Evolutionary conservation across 64 coral and sea anemone species (phyloP), one percentile per base, ranked within the genome.

Genomic region (Montipora foliosa): DNA sequence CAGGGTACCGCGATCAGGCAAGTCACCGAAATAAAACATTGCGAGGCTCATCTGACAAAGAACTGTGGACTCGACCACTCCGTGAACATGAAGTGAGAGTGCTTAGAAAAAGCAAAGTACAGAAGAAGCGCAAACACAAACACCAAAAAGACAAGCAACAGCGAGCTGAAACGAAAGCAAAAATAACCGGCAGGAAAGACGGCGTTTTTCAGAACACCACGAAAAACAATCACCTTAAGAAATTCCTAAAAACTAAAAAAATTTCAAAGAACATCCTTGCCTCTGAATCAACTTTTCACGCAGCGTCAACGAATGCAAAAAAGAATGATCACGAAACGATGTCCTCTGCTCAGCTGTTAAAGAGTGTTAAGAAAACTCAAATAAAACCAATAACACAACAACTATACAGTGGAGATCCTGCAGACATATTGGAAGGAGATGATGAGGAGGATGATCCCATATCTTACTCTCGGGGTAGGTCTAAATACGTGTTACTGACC

Each of bases 61-160:
- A 50, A 6, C 68, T 86, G 15, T 86, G 82, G 82, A 46, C 68
- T 24, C 44, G 74, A 78, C 87, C 87, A 19, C 29, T 77, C 37
- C 73, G 58, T 8, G 87, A 89, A 75, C 72, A 66, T 12, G 72
- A 78, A 44, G 5, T 76, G n/a, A 77, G 52, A 8, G 74, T 79
- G 5, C 87, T 79, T 29, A 76, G 76, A 77, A 61, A 84, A 69
- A 89, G 87, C 48, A 89, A 89, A 19, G 87, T 89, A 24, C 87
- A 89, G 17, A 21, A 89, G 17, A 21, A 77, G 44, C 8, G 24
- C 19, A 76, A 76, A 52, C 72, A 66, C 72, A 48, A 16, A 14
- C 13, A 64, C 5, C 52, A 64, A 29, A 17, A 84, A 11, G 55
- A 64, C 47, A 37, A 84, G 64, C 53, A 58, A 22, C 49, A 11